Evolutionary conservation across 2,888 invertebrate species (phyloP).

Genomic region (Cryptosula pallasiana): DNA sequence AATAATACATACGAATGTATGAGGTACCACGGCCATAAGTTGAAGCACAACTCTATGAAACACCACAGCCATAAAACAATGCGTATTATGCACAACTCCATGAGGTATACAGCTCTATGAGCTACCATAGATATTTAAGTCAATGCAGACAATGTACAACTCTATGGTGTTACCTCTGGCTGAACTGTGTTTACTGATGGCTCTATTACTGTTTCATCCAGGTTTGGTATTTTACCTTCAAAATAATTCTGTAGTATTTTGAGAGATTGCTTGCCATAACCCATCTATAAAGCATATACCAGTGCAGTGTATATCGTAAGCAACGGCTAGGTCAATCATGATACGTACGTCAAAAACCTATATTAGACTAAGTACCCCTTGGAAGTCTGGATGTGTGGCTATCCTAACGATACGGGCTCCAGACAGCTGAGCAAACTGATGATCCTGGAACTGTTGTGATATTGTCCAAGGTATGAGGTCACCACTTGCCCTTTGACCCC

Average conservation of each 20-base stretch:
- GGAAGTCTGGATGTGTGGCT: slow-evolving; percentile 96
- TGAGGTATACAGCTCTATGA: too few relatives aligned
- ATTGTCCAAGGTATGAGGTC: slow-evolving; percentile 98
- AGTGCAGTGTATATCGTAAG: too few relatives aligned
- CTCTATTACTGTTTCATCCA: slow-evolving; percentile 35
- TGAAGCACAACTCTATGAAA: too few relatives aligned
- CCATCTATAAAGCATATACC: slow-evolving; percentile 89
- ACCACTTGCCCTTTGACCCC: slow-evolving; percentile 86
- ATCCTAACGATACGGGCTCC: slow-evolving; percentile 92
- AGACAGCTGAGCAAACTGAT: slow-evolving; percentile 79
- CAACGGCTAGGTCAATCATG: too few relatives aligned
- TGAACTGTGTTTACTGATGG: neutral
- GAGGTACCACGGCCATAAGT: too few relatives aligned
- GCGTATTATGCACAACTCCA: too few relatives aligned
- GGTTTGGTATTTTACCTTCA: slow-evolving; percentile 61
- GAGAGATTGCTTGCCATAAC: slow-evolving; percentile 86
- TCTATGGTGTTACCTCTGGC: neutral
- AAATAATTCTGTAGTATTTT: slow-evolving; percentile 82
- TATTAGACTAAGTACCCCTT: slow-evolving; percentile 61
- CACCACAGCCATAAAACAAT: too few relatives aligned
- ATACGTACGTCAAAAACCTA: too few relatives aligned
- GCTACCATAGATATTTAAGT: neutral
- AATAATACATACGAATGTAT: too few relatives aligned
- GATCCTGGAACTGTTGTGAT: slow-evolving; percentile 86
- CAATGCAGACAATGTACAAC: neutral